A percentile compares a stretch with the other conserved stretches of the same genome.
Conservation (phyloP, 2,797 vertebrate species). For the Rhabdophis nuchalis region DNA sequence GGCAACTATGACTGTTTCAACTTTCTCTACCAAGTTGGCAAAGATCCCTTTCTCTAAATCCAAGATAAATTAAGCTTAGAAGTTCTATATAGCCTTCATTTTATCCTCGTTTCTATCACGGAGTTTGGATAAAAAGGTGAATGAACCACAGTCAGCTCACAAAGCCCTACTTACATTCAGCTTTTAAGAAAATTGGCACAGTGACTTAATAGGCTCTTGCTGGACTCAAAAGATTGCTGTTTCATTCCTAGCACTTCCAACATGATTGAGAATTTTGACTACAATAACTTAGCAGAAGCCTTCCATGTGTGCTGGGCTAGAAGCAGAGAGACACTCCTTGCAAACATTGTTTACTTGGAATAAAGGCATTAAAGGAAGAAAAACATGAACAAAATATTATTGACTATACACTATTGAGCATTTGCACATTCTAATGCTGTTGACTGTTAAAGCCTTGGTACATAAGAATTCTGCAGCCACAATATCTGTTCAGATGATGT, state of each 20-base stretch:
- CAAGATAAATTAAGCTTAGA: not conserved
- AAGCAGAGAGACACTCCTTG: conserved; percentile 29
- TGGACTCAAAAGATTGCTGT: conserved; percentile 23
- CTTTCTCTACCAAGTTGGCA: conserved; percentile 15
- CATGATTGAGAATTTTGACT: conserved; percentile 33
- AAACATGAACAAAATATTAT: not conserved
- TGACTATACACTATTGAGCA: not conserved
- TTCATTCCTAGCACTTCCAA: conserved; percentile 22
- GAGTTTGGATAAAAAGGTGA: not conserved
- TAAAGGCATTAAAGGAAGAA: conserved; percentile 23
- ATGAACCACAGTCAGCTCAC: conserved; percentile 4
- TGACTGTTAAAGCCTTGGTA: conserved; percentile 10
- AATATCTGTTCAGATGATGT: not conserved
- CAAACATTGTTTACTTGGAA: conserved; percentile 24
- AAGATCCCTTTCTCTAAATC: conserved; percentile 1
- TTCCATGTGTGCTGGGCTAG: conserved; percentile 26
- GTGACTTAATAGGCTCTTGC: conserved; percentile 22
- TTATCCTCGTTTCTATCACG: not conserved
- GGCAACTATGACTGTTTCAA: not conserved
- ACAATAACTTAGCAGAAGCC: conserved; percentile 35
- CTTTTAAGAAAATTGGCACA: not conserved
- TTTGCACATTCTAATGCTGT: not conserved
- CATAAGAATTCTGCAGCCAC: not conserved
- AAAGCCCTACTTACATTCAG: not conserved
- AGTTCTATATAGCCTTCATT: not conserved